Conservation (phyloP, 2,113 vertebrate species). For the Dipodomys merriami region DNA sequence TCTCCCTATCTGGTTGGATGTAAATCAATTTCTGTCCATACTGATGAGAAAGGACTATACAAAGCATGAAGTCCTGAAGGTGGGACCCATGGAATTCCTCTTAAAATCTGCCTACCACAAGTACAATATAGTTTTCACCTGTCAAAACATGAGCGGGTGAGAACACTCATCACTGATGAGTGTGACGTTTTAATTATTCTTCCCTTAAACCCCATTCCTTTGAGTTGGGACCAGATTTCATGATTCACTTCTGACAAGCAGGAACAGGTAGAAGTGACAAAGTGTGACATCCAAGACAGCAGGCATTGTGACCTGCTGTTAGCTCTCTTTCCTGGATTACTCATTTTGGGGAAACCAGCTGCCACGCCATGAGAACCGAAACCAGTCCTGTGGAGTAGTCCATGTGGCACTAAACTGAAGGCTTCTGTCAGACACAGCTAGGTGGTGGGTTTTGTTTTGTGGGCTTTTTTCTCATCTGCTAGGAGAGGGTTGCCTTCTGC, state of each 20-base stretch:
- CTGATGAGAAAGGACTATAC: neutral
- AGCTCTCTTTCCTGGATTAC: neutral
- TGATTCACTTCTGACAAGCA: neutral
- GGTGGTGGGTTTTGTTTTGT: no score
- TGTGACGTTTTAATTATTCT: neutral
- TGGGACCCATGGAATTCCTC: neutral
- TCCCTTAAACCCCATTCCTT: neutral
- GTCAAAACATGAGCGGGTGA: neutral
- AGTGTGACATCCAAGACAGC: neutral
- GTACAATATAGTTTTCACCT: neutral
- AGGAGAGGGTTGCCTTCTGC: neutral
- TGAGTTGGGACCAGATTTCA: neutral
- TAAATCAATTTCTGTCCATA: neutral
- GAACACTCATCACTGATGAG: neutral
- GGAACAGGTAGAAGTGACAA: neutral
- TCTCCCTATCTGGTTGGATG: neutral
- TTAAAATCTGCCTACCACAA: neutral
- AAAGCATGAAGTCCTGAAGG: neutral
- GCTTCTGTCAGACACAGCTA: neutral
- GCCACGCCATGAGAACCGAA: neutral
- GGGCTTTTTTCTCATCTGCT: neutral
- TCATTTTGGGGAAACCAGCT: neutral
- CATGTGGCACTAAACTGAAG: neutral
- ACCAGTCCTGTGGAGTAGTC: neutral
- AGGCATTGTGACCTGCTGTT: neutral